Percentiles rank a stretch among this genome's conserved stretches.
Conservation (phyloP, 2,888 invertebrate species). For the Apoderus coryli region DNA sequence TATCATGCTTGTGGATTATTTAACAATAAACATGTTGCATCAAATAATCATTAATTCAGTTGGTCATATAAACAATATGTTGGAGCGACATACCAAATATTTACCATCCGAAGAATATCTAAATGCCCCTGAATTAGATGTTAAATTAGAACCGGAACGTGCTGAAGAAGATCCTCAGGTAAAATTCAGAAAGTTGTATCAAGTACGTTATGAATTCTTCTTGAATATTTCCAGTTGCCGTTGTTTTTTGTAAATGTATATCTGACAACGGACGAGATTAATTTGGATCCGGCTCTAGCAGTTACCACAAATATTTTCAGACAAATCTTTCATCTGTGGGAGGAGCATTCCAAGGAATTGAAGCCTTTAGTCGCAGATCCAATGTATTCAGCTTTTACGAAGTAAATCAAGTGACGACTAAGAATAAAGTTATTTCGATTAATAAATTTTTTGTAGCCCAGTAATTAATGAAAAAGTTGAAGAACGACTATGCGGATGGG, state of each 20-base stretch:
- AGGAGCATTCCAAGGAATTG: slow-evolving; percentile 52
- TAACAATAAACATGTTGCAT: slow-evolving; percentile 54
- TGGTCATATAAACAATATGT: slow-evolving; percentile 37
- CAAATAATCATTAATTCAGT: slow-evolving; percentile 49
- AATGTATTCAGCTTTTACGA: slow-evolving; percentile 56
- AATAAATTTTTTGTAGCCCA: slow-evolving; percentile 38
- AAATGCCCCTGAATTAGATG: slow-evolving; percentile 27
- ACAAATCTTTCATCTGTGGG: slow-evolving; percentile 49
- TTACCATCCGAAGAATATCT: slow-evolving; percentile 35
- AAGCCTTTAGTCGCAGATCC: slow-evolving; percentile 58
- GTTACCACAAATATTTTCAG: slow-evolving; percentile 42
- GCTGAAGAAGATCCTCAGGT: slow-evolving; percentile 31
- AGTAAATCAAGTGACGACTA: slow-evolving; percentile 33
- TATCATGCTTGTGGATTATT: slow-evolving; percentile 55
- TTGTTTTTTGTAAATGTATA: slow-evolving; percentile 46
- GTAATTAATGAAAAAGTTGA: slow-evolving; percentile 71
- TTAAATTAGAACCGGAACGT: slow-evolving; percentile 36
- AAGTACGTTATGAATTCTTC: neutral
- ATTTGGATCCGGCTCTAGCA: slow-evolving; percentile 45
- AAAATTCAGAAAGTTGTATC: neutral
- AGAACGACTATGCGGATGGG: slow-evolving; percentile 56
- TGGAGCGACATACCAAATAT: slow-evolving; percentile 39
- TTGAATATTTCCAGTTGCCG: slow-evolving; percentile 36
- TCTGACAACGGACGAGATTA: slow-evolving; percentile 27
- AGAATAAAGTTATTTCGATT: neutral